Evolutionary conservation across 2,888 invertebrate genomes (phyloP).

Genomic region (Punctoribates punctum): DNA sequence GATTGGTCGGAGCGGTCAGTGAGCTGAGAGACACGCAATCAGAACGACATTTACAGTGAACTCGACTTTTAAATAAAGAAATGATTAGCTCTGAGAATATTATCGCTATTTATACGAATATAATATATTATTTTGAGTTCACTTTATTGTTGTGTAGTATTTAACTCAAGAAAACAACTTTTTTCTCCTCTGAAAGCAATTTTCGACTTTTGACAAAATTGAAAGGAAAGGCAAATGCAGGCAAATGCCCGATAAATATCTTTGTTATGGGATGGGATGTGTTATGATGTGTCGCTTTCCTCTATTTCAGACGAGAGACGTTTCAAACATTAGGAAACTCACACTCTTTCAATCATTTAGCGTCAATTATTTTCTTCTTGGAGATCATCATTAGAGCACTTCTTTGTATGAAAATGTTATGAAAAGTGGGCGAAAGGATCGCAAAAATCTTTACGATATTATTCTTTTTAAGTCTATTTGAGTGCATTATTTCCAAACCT

Average conservation of each 20-base stretch:
- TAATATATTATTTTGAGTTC: background rate
- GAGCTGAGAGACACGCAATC: slow-evolving; percentile 3
- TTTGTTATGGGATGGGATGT: background rate
- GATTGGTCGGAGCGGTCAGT: slow-evolving; percentile 11
- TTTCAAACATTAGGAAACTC: background rate
- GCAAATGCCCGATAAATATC: slow-evolving; percentile 22
- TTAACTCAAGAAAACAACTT: background rate
- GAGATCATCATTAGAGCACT: background rate
- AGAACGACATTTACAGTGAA: background rate
- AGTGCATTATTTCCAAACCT: background rate
- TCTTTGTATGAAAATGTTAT: slow-evolving; percentile 4
- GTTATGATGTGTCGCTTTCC: background rate
- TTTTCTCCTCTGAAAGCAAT: background rate
- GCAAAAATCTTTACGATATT: background rate
- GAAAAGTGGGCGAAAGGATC: slow-evolving; percentile 1
- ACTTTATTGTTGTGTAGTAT: background rate
- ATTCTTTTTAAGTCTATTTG: background rate
- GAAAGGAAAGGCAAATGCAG: background rate
- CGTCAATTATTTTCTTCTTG: background rate
- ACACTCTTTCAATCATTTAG: background rate
- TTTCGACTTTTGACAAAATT: slow-evolving; percentile 2
- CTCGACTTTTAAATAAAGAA: background rate
- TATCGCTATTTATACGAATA: background rate
- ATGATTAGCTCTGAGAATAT: slow-evolving; percentile 6
- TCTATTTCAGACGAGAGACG: too few relatives aligned